Evolutionary conservation across 2,797 vertebrate genomes (phyloP).

Genomic region (Tangara arthus): DNA sequence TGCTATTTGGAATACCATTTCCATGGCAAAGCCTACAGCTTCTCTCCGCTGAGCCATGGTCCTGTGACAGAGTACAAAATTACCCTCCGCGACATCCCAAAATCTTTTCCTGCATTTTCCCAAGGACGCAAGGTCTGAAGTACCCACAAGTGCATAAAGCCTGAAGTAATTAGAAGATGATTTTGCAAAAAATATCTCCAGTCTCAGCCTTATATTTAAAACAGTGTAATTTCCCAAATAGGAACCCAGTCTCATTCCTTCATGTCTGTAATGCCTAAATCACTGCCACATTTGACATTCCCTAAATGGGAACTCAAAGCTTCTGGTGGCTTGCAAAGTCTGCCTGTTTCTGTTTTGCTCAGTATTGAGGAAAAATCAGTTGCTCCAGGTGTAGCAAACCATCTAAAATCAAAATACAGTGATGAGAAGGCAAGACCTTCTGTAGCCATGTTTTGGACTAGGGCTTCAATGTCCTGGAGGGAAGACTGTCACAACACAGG

Average conservation of each 20-base stretch:
- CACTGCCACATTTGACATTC: not conserved
- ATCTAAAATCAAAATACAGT: not conserved
- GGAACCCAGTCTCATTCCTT: not conserved
- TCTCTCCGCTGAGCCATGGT: not conserved
- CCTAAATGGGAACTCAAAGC: not conserved
- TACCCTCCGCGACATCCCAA: not conserved
- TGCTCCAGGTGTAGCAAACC: not conserved
- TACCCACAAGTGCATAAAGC: not conserved
- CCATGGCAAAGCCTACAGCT: not conserved
- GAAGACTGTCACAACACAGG: not conserved
- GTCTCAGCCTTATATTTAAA: not conserved
- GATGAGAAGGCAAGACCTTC: not conserved
- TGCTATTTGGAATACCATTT: not conserved
- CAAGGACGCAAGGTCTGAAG: not conserved
- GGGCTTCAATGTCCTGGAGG: not conserved
- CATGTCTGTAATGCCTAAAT: not conserved
- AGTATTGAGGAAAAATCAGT: not conserved
- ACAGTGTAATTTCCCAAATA: not conserved
- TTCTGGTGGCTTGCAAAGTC: not conserved
- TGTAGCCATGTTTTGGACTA: not conserved
- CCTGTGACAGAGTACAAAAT: not conserved
- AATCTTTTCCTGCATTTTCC: not conserved
- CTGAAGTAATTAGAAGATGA: not conserved
- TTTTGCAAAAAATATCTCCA: conserved; percentile 3
- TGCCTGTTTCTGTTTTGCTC: not conserved